Base-by-base conservation (phyloP, 2,888 invertebrate species). In the Ennomos erosarius region DNA sequence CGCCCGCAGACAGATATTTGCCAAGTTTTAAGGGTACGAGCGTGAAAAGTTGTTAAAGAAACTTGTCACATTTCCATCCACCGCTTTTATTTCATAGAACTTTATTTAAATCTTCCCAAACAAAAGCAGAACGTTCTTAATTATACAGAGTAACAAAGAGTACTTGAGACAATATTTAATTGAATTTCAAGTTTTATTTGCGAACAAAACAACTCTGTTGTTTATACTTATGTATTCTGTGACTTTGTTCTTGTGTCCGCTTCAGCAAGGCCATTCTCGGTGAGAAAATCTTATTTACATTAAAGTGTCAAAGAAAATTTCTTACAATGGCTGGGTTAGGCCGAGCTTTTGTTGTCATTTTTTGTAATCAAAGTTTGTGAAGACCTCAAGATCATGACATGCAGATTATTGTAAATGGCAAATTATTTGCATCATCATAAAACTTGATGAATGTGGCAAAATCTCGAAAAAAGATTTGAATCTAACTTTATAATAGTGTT, bases 171-270 rank as follows among this genome's bases (percentile, higher is more conserved):
- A 51, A 51, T 37, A 44, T 43, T 57, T 50, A 59, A 61, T 59
- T 55, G 49, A 62, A 54, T 59, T 39, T 45, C 40, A 40, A 36
- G 44, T 50, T 54, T 52, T 45, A 48, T 59, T 55, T 26, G 43
- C 16, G 26, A 45, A 54, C 58, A 51, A 56, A 56, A 43, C 47
- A 48, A 26, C 34, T 53, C 44, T 36, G 52, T 46, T 43, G 26
- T 26, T 26, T 26, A 6, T 26, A 26, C 26, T 26, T 26, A 6
- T 26, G 3, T 26, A 26, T 26, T 26, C 26, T 26, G 26, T 26
- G 26, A 26, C 26, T 26, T 26, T 26, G 26, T 26, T 26, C 0
- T 26, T 26, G 36, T 34, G 34, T 10, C 39, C 12, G 48, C 26
- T 26, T 26, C 26, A 26, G 34, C 49, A 45, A 43, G 46, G 46